A percentile compares a stretch with the other conserved stretches of the same genome.
phyloP scores from a whole-genome alignment of 2,113 vertebrate species.

The Neopipo cinnamomea region DNA sequence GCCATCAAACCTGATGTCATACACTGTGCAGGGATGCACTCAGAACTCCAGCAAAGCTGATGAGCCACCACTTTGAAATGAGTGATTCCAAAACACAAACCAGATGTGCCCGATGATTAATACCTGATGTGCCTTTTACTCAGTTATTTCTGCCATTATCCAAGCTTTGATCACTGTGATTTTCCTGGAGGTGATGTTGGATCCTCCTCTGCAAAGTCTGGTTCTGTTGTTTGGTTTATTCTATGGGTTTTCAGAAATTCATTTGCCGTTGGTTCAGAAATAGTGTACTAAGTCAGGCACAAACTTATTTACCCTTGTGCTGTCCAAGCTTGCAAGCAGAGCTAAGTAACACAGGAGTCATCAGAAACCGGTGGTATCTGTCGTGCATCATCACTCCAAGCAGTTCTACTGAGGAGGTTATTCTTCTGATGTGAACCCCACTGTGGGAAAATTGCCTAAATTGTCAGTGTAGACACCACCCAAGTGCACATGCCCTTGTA shows the following conservation, averaged over 20 bases:
- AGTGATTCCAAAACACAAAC: background rate
- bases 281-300: background rate
- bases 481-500: conserved; percentile 40
- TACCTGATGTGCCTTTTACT: background rate
- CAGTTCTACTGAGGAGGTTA: background rate
- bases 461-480: conserved; percentile 43
- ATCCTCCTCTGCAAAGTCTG: background rate
- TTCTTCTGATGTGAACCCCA: conserved; percentile 17
- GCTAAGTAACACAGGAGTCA: conserved; percentile 6
- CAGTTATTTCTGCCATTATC: background rate
- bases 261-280: background rate
- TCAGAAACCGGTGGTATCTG: background rate
- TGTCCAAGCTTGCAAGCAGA: conserved; percentile 3
- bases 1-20: background rate
- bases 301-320: background rate
- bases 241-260: background rate
- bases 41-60: background rate
- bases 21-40: background rate
- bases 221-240: background rate
- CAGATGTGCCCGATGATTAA: conserved; percentile 21
- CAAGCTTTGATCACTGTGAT: background rate
- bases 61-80: background rate
- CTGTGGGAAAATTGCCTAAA: conserved; percentile 52
- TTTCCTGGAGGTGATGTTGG: background rate
- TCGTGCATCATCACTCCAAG: background rate